These are phyloP conservation scores for fruit fly (Drosophila melanogaster) DNA, from an alignment of 1,140 invertebrate species.

Conservation along the genomic window DNA sequence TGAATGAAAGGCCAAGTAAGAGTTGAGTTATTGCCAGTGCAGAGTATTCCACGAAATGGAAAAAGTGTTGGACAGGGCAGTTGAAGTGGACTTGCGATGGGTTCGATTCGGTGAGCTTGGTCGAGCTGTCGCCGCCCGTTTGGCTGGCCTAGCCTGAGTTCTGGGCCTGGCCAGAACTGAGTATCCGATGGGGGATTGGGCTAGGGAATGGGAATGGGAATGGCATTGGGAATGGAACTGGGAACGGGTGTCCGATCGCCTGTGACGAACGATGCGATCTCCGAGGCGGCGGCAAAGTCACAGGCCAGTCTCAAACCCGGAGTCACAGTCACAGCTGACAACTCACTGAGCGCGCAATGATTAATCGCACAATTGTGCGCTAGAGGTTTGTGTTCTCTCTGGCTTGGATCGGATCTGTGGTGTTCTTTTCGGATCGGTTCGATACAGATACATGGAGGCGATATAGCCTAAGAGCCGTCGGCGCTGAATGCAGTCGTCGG, in stretches of 20 bases:
- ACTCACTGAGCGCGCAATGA: slow-evolving; percentile 82
- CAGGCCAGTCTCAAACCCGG: slow-evolving; percentile 26
- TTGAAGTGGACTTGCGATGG: slow-evolving; percentile 64
- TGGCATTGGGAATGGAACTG: slow-evolving; percentile 24
- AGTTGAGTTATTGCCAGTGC: not conserved
- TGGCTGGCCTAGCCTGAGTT: slow-evolving; percentile 51
- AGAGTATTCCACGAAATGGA: slow-evolving; percentile 41
- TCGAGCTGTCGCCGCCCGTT: slow-evolving; percentile 48
- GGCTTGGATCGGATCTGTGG: not conserved
- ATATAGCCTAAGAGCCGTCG: slow-evolving; percentile 21
- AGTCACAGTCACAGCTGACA: slow-evolving; percentile 76
- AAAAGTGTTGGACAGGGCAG: slow-evolving; percentile 69
- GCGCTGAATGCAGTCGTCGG: slow-evolving; percentile 2
- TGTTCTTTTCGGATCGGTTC: slow-evolving; percentile 3
- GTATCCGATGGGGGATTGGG: slow-evolving; percentile 3
- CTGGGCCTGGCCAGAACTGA: slow-evolving; percentile 30
- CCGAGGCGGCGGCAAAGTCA: slow-evolving; percentile 53
- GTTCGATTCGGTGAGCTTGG: slow-evolving; percentile 8
- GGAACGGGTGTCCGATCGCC: slow-evolving; percentile 77
- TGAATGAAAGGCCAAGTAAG: slow-evolving; percentile 5
- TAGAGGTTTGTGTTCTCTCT: slow-evolving; percentile 11
- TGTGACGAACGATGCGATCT: slow-evolving; percentile 81
- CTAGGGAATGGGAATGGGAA: slow-evolving; percentile 1
- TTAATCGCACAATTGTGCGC: slow-evolving; percentile 81
- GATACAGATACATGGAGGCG: slow-evolving; percentile 55